These are phyloP conservation scores for Prochilodus magdalenae DNA, from an alignment of 2,113 vertebrate genomes.

Conservation along the genomic window DNA sequence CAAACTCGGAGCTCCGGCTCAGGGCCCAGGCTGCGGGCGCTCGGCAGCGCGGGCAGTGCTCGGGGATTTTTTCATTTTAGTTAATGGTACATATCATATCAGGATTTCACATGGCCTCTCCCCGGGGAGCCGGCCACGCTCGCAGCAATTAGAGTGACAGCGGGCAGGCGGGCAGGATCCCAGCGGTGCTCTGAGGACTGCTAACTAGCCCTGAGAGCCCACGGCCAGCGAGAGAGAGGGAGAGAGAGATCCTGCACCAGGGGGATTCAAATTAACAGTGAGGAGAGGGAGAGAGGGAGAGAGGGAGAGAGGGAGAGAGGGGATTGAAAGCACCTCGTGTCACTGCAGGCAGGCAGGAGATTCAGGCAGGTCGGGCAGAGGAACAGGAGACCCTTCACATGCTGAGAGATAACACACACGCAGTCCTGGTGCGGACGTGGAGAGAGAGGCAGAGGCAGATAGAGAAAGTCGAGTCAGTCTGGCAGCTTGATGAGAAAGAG, in stretches of 20 bases:
- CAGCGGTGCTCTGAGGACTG: constrained; percentile 43
- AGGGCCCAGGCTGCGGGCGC: constrained; percentile 25
- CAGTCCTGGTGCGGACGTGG: neutral
- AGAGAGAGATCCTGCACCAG: constrained; percentile 24
- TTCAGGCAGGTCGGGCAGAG: constrained; percentile 5
- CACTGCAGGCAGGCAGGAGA: constrained; percentile 21
- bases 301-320: constrained; percentile 3
- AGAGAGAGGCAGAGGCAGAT: neutral
- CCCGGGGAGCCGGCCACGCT: constrained; percentile 51
- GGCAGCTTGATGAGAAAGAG: neutral
- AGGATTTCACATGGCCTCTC: constrained; percentile 60
- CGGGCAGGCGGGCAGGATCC: constrained; percentile 44
- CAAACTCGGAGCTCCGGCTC: constrained; percentile 31
- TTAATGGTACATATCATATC: constrained; percentile 66
- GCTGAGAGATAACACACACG: neutral
- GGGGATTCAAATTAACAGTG: constrained; percentile 39
- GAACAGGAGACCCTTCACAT: neutral
- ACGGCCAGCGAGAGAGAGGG: neutral
- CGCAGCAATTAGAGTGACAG: constrained; percentile 59
- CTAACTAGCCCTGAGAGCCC: constrained; percentile 53
- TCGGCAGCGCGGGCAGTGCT: constrained; percentile 20
- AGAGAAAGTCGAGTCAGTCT: neutral
- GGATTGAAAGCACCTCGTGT: constrained; percentile 44
- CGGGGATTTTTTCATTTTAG: constrained; percentile 59
- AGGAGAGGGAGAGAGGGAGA: constrained; percentile 14